Evolutionary conservation across 2,797 vertebrate species (phyloP).

Genomic region (Catharus ustulatus): DNA sequence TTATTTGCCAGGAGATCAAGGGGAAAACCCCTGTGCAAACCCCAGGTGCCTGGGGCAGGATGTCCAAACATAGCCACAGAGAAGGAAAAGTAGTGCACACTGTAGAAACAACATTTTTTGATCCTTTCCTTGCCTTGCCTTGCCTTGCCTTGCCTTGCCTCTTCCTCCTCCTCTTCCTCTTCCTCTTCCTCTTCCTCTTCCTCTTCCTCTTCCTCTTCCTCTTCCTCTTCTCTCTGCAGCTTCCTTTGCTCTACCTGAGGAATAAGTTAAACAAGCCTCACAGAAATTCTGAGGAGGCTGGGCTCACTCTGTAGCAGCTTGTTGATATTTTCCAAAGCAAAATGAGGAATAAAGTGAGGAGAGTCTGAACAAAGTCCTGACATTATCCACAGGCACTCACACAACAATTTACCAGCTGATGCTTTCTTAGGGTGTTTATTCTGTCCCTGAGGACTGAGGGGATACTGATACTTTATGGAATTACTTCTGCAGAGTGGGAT

Average conservation of each 20-base stretch:
- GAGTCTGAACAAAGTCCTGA: background rate
- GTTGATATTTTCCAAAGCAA: background rate
- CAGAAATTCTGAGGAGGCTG: background rate
- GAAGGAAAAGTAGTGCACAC: rapidly evolving
- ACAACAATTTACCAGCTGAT: background rate
- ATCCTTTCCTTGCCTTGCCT: background rate
- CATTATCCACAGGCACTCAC: background rate
- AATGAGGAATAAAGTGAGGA: background rate
- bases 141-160: too few relatives aligned
- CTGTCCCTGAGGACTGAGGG: background rate
- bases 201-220: background rate
- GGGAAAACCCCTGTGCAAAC: background rate
- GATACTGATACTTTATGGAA: background rate
- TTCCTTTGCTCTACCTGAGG: background rate
- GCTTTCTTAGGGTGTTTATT: background rate
- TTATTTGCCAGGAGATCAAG: background rate
- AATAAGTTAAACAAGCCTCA: background rate
- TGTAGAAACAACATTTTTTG: background rate
- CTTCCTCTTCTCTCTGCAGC: too few relatives aligned
- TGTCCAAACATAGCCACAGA: rapidly evolving
- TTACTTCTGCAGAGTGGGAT: background rate
- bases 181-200: too few relatives aligned
- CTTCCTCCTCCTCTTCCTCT: too few relatives aligned
- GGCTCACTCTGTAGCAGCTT: background rate
- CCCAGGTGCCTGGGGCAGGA: background rate